phyloP scores from a whole-genome alignment of 64 coral and sea anemone species.

The Actinia tenebrosa region DNA sequence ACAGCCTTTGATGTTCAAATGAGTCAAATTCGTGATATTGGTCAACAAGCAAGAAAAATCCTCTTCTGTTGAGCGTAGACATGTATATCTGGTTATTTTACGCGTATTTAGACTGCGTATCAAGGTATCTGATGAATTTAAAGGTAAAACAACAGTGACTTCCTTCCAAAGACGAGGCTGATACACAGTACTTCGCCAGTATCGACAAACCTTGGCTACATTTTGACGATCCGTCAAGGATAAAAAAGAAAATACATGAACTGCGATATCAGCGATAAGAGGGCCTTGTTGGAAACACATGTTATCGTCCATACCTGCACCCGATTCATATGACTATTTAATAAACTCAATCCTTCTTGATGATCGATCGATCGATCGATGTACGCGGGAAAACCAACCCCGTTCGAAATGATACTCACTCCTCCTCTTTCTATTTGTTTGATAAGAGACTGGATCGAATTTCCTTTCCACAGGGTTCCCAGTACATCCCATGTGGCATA shows the following conservation, averaged over 20 bases:
- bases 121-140: constrained; percentile 49
- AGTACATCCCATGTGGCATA: constrained; percentile 42
- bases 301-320: not conserved
- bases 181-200: constrained; percentile 72
- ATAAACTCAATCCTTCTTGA: constrained; percentile 34
- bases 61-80: constrained; percentile 51
- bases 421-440: constrained; percentile 20
- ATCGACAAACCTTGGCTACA: constrained; percentile 74
- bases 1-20: constrained; percentile 78
- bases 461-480: constrained; percentile 49
- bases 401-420: constrained; percentile 54
- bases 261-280: constrained; percentile 82
- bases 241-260: constrained; percentile 80
- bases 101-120: constrained; percentile 67
- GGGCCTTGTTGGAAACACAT: constrained; percentile 59
- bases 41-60: constrained; percentile 76
- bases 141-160: constrained; percentile 66
- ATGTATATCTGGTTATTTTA: constrained; percentile 69
- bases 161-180: constrained; percentile 68
- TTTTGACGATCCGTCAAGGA: constrained; percentile 60
- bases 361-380: not conserved
- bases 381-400: constrained; percentile 30
- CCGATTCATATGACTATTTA: no score
- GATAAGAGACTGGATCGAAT: not conserved
- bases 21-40: constrained; percentile 67